phyloP scores from a whole-genome alignment of 2,797 vertebrate species.

The Gouania willdenowi region DNA sequence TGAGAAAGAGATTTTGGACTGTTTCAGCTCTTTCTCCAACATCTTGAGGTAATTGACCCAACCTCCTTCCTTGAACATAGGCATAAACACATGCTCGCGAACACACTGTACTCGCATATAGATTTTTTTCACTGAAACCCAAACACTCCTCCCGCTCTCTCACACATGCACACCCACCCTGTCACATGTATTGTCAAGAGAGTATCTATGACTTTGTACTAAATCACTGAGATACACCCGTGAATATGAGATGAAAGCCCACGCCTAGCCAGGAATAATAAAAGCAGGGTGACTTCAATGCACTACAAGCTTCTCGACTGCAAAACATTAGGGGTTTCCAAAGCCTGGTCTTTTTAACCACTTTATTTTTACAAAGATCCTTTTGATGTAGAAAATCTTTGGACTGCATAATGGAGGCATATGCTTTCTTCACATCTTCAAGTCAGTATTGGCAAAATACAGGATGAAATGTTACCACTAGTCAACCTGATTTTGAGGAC shows the following conservation, averaged over 20 bases:
- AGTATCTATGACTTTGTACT: constrained; percentile 55
- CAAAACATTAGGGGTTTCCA: constrained; percentile 45
- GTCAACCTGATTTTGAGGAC: constrained; percentile 1
- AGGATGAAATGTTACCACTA: constrained; percentile 6
- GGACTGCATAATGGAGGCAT: constrained; percentile 17
- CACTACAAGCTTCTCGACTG: constrained; percentile 52
- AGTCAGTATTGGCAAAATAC: constrained; percentile 4
- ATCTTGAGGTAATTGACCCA: constrained; percentile 72
- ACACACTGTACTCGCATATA: constrained; percentile 33
- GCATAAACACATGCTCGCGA: not conserved
- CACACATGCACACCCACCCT: constrained; percentile 23
- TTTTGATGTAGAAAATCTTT: constrained; percentile 43
- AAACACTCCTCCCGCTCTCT: constrained; percentile 1
- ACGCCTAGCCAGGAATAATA: constrained; percentile 59
- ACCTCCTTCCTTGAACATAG: constrained; percentile 36
- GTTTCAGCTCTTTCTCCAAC: constrained; percentile 56
- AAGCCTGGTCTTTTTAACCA: constrained; percentile 24
- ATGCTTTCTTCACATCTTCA: constrained; percentile 12
- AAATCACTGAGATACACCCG: constrained; percentile 57
- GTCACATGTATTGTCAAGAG: constrained; percentile 35
- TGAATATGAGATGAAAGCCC: constrained; percentile 63
- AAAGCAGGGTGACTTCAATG: constrained; percentile 51
- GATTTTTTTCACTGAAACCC: constrained; percentile 30
- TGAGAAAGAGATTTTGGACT: constrained; percentile 31
- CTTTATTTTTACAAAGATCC: constrained; percentile 33